A percentile compares a stretch with the other conserved stretches of the same genome.
Evolutionary conservation across 2,888 invertebrate species (phyloP).

Genomic region (Apocheima hispidaria): DNA sequence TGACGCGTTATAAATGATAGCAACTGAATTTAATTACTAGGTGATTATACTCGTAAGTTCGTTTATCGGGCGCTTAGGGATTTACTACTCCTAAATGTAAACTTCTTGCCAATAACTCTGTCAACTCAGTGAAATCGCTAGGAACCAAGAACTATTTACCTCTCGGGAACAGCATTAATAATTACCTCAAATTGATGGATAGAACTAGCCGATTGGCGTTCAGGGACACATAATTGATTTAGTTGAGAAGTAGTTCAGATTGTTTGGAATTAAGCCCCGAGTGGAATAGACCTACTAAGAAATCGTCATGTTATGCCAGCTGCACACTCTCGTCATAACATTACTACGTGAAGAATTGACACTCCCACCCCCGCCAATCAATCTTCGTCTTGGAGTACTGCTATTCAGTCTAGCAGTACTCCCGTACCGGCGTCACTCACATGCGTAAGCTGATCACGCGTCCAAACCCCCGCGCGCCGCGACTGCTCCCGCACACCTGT

Average conservation of each 20-base stretch:
- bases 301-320: background rate
- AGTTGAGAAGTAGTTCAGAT: conserved; percentile 30
- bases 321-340: background rate
- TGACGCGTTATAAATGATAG: too few relatives aligned
- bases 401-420: too few relatives aligned
- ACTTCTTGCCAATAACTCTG: conserved; percentile 7
- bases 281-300: conserved; percentile 7
- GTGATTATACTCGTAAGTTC: too few relatives aligned
- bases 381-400: too few relatives aligned
- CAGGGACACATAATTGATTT: conserved; percentile 28
- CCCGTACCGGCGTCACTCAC: too few relatives aligned
- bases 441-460: too few relatives aligned
- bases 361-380: too few relatives aligned
- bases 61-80: background rate
- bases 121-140: conserved; percentile 10
- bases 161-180: conserved; percentile 21
- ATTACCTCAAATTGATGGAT: conserved; percentile 33
- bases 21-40: too few relatives aligned
- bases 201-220: conserved; percentile 23
- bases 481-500: too few relatives aligned
- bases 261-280: conserved; percentile 11
- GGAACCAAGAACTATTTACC: conserved; percentile 4
- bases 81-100: background rate
- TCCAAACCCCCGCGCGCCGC: too few relatives aligned
- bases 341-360: too few relatives aligned